A percentile compares a stretch with the other conserved stretches of the same genome.
These are phyloP conservation scores for Stylophora pistillata DNA, from an alignment of 64 coral and sea anemone species.

Conservation along the genomic window DNA sequence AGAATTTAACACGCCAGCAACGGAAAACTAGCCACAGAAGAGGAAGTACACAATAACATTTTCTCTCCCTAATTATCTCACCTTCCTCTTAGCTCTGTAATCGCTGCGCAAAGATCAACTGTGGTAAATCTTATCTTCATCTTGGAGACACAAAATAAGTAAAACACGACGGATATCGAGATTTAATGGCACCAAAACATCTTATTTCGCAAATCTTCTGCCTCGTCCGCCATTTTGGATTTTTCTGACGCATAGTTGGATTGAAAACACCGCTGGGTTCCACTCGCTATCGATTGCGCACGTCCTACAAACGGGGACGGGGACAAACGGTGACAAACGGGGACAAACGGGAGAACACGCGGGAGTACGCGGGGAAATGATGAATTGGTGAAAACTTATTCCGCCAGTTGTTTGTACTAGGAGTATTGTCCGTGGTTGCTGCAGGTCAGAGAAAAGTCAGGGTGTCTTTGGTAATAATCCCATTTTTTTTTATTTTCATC, in stretches of 20 bases:
- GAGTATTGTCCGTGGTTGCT: too few species aligned
- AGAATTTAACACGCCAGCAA: too few species aligned
- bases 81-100: conserved; percentile 87
- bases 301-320: too few species aligned
- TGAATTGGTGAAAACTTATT: too few species aligned
- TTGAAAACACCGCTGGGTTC: background rate
- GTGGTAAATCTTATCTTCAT: conserved; percentile 97
- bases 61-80: conserved; percentile 13
- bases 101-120: conserved; percentile 81
- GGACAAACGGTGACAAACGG: too few species aligned
- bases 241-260: background rate
- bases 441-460: too few species aligned
- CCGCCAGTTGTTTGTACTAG: too few species aligned
- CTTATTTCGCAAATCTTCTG: background rate
- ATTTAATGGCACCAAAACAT: background rate
- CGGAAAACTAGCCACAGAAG: background rate
- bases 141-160: background rate
- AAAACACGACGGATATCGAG: background rate
- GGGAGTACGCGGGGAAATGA: too few species aligned
- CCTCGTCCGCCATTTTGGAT: conserved; percentile 22
- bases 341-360: too few species aligned
- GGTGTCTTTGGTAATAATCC: too few species aligned
- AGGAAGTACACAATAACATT: background rate
- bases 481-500: too few species aligned
- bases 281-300: too few species aligned